Evolutionary conservation across 2,888 invertebrate genomes (phyloP), one percentile per base, ranked within the genome.

Genomic region (Alsophila aescularia): DNA sequence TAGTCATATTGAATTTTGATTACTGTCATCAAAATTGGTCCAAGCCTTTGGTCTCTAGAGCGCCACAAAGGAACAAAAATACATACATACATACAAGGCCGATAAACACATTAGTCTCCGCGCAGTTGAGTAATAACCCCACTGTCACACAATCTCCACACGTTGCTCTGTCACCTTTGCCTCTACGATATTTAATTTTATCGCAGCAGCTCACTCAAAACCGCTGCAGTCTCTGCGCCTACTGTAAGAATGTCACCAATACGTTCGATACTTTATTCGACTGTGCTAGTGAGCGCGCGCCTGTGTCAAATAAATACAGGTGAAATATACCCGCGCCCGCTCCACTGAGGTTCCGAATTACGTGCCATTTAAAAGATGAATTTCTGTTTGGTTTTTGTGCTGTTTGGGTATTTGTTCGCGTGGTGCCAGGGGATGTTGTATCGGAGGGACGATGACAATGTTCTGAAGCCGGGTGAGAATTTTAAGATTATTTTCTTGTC

Each of bases 281-380:
- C 81, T 79, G 79, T 79, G 79, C 77, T 74, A 74, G 81, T 77
- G 85, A 77, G 69, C 82, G 75, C 74, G 73, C 81, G 81, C 85
- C 78, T 81, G 76, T 84, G 86, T 87, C 87, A 83, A 88, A 90
- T 89, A 89, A 90, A 89, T 85, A 88, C 83, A 82, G 75, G 77
- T 85, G 82, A 89, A 83, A 89, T 88, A 90, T 86, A 87, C 78
- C 82, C 74, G 40, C 16, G 43, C 75, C 82, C 81, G 81, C 54
- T 69, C 68, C 68, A 37, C 78, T 82, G 83, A 81, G 83, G 83
- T 85, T 83, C 84, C 77, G 70, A 82, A 84, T 79, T 79, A 77
- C 77, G 83, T 79, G 81, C 75, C 77, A 77, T 83, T 83, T 79
- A 75, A 77, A 85, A 83, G 79, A 90, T 90, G 90, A 90, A 90